Base-by-base conservation (phyloP, 2,888 invertebrate genomes). In the Agrilus cyanescens region DNA sequence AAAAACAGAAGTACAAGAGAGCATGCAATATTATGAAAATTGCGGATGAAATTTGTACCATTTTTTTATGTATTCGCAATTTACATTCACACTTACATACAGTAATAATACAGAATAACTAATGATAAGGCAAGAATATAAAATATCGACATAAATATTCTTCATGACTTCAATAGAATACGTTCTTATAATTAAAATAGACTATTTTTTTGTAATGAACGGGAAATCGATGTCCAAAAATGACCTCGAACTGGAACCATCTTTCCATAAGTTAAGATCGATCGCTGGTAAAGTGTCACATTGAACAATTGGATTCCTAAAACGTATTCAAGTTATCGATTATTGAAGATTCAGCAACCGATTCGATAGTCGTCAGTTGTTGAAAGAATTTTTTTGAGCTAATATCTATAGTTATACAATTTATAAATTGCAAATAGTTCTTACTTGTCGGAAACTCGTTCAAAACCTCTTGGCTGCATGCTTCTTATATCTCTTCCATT, bases 391-490 rank as follows among this genome's bases (percentile, higher is more conserved):
- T n/a, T n/a, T n/a, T n/a, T n/a, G n/a, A n/a, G n/a, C n/a, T n/a
- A n/a, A n/a, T n/a, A n/a, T n/a, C n/a, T n/a, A n/a, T n/a, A n/a
- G n/a, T n/a, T n/a, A n/a, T n/a, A n/a, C n/a, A n/a, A n/a, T n/a
- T 18, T 8, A 16, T n/a, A 15, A 37, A n/a, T 3, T 37, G 15
- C 16, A 14, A 37, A 37, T 5, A 20, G 4, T 48, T 63, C 70
- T 71, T 68, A 79, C 79, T 60, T 57, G 52, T 66, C 54, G 0
- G 80, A 77, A 49, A 83, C 74, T 47, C 72, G 63, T 56, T 77
- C 72, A 59, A 86, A 85, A 1, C 81, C 82, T 51, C 71, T 70
- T 1, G 71, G 71, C 59, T 86, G 86, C 60, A 85, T 77, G 39
- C 73, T 71, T 47, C 69, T 57, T 7, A 86, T 75, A 35, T 75